Conservation (phyloP, 2,797 vertebrate genomes). For the Borostomias antarcticus region DNA sequence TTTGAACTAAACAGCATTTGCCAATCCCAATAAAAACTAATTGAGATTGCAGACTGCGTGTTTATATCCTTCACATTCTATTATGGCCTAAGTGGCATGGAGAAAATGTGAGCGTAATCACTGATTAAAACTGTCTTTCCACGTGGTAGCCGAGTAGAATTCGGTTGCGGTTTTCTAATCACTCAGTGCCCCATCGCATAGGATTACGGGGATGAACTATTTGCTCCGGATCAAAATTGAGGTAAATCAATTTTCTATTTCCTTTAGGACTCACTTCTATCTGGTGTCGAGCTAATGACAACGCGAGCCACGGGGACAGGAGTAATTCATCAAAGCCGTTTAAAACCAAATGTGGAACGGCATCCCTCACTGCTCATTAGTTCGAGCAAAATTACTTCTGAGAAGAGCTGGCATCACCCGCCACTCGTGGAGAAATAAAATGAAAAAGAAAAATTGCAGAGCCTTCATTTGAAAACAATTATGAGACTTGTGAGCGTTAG, state of each 20-base stretch:
- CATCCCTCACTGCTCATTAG: slow-evolving; percentile 70
- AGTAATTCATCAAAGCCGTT: slow-evolving; percentile 78
- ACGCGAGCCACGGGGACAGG: slow-evolving; percentile 64
- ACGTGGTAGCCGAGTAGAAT: slow-evolving; percentile 47
- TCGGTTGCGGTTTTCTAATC: slow-evolving; percentile 52
- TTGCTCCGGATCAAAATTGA: slow-evolving; percentile 72
- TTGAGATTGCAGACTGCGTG: slow-evolving; percentile 7
- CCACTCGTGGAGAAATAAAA: slow-evolving; percentile 32
- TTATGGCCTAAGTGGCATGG: slow-evolving; percentile 45
- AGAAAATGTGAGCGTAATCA: slow-evolving; percentile 37
- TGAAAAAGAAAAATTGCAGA: slow-evolving; percentile 28
- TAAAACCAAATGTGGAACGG: slow-evolving; percentile 62
- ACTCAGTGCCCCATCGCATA: slow-evolving; percentile 50
- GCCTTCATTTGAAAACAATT: slow-evolving; percentile 37
- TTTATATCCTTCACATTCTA: slow-evolving; percentile 48
- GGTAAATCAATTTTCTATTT: slow-evolving; percentile 82
- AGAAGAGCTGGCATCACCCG: slow-evolving; percentile 54
- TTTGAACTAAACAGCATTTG: slow-evolving; percentile 4
- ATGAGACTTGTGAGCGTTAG: too few species aligned
- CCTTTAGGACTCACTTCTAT: slow-evolving; percentile 73
- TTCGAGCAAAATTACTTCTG: slow-evolving; percentile 73
- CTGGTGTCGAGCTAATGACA: slow-evolving; percentile 74
- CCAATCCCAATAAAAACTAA: slow-evolving; percentile 6
- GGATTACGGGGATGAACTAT: slow-evolving; percentile 65
- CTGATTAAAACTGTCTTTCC: slow-evolving; percentile 59